Base-by-base conservation (phyloP, 2,113 vertebrate species). In the Passer montanus region DNA sequence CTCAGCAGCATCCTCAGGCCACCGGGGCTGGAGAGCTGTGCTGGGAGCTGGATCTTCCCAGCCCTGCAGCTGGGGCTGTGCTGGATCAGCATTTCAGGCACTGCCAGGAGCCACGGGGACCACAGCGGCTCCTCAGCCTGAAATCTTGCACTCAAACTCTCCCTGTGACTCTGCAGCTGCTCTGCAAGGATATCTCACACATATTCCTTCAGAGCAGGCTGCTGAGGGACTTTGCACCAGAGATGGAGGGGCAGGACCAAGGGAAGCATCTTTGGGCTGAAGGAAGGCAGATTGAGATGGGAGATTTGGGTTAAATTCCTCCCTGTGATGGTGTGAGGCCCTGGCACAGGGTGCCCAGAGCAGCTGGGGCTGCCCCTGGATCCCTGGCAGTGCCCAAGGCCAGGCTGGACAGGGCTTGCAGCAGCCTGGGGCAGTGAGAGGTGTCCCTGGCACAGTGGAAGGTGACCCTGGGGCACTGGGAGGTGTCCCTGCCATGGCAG, bases 301-400 rank as follows among this genome's bases (percentile, higher is more conserved):
- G 41, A 27, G 7, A 4, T 15, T 22, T 1, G 41, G 58, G 1
- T 28, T 12, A 1, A 64, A 64, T 28, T 39, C 1, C 2, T 23
- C 11, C 4, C 22, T 28, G n/a, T 0, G 6, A 41, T 41, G 39
- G 39, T 41, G 19, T 4, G 1, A 44, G 26, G 37, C 3, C 28
- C 46, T 70, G 66, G 56, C 21, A 62, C 26, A 31, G n/a, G n/a
- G 7, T 68, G 43, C 63, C 43, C 78, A 58, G 63, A 58, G 78
- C 4, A 58, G 43, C 53, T 59, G 78, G 2, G 78, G 49, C 55
- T 72, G 67, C 37, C 56, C 66, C 66, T 79, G 78, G 17, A 73
- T 33, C 49, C 59, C 41, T 74, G 82, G 41, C 11, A 84, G 28
- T 47, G 69, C 2, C 59, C 59, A 19, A 24, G 43, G 43, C n/a